Evolutionary conservation across 2,113 vertebrate species (phyloP), one percentile per base, ranked within the genome.

Genomic region (Anhinga anhinga): DNA sequence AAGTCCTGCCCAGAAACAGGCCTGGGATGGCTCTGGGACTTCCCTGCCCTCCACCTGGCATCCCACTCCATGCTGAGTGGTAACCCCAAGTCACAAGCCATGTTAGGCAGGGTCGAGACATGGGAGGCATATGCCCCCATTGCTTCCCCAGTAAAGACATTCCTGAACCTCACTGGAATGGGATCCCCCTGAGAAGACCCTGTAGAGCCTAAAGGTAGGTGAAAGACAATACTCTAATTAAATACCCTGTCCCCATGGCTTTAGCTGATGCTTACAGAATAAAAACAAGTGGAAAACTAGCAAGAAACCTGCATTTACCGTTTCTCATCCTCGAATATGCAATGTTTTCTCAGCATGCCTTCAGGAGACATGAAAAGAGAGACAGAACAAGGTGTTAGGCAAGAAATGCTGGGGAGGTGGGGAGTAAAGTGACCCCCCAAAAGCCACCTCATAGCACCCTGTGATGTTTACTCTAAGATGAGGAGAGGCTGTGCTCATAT

Each of bases 211-310:
- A 63, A 81, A 87, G 66, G 70, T 56, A 65, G 56, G 49, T 85
- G 74, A 87, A 85, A 95, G 78, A 91, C 66, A 94, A 79, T 82
- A 72, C 44, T 82, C 70, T 94, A 87, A 94, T 87, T 94, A 94
- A 96, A 87, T 95, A 90, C 52, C 73, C 53, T 62, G 29, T 91
- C 49, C 74, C 66, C 1, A 1, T 76, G 61, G 70, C 49, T 96
- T 85, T 61, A 85, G 84, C 52, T 61, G 36, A 90, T 91, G 91
- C 56, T 97, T 13, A 82, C 65, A 71, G 81, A 95, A 90, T 95
- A 88, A 93, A 96, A 95, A 93, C 44, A 82, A 94, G 81, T 53
- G 27, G 52, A 63, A 93, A 97, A 82, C 70, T 79, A 96, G 83
- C 40, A 89, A 91, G 84, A 95, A 85, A 79, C 8, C 69, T 44